These are phyloP conservation scores for Candoia aspera DNA, from an alignment of 2,113 vertebrate species.

Conservation along the genomic window DNA sequence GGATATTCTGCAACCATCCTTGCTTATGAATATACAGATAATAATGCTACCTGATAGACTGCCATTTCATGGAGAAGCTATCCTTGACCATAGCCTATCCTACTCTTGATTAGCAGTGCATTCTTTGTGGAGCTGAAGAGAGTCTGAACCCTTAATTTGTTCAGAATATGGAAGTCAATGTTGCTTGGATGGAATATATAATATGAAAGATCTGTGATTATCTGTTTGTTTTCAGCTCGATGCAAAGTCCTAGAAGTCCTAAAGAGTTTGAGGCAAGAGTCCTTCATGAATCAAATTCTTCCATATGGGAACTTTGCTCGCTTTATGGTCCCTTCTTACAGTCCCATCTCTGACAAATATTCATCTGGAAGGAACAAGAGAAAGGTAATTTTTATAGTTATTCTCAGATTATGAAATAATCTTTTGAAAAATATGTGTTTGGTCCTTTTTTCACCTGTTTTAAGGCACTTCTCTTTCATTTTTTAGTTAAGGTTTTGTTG, in stretches of 20 bases:
- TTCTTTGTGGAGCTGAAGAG: not conserved
- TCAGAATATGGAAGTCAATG: not conserved
- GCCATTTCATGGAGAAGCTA: too few relatives aligned
- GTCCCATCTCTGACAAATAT: not conserved
- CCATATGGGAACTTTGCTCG: not conserved
- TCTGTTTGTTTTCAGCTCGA: not conserved
- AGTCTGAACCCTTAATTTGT: not conserved
- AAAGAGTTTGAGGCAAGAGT: not conserved
- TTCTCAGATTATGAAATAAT: not conserved
- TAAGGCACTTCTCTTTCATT: not conserved
- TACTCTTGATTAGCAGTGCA: not conserved
- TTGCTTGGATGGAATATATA: not conserved
- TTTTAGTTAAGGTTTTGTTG: not conserved
- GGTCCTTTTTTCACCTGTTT: not conserved
- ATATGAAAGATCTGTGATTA: not conserved
- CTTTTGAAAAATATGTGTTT: not conserved
- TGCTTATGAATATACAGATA: not conserved
- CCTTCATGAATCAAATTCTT: not conserved
- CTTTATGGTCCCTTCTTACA: not conserved
- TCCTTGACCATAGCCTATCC: too few relatives aligned
- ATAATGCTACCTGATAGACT: not conserved
- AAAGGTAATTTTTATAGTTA: constrained; percentile 5
- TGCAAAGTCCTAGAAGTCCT: not conserved
- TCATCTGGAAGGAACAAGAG: not conserved
- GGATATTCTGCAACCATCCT: not conserved